Evolutionary conservation across 1,140 invertebrate genomes (phyloP).

Genomic region (Sarcophaga bullata): DNA sequence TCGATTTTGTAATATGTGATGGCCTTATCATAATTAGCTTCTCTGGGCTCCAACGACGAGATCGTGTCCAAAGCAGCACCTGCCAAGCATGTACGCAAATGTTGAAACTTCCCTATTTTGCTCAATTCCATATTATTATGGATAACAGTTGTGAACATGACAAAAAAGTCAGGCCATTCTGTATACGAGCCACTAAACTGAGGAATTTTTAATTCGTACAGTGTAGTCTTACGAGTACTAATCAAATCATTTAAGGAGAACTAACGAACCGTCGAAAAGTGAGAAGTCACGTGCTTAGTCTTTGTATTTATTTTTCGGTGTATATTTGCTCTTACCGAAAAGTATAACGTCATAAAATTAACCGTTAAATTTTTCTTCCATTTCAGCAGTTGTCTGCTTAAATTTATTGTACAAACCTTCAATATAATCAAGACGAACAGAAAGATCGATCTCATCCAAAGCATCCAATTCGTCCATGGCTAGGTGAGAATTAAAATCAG

Average conservation of each 20-base stretch:
- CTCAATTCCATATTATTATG: slow-evolving; percentile 27
- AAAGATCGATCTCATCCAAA: no score
- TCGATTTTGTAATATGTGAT: slow-evolving; percentile 24
- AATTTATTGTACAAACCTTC: not conserved
- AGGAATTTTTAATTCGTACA: slow-evolving; percentile 30
- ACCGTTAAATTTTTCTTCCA: not conserved
- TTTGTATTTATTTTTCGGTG: not conserved
- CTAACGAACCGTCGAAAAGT: not conserved
- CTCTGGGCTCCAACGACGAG: slow-evolving; percentile 13
- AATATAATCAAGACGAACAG: not conserved
- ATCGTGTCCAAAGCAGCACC: slow-evolving; percentile 34
- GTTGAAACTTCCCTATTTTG: slow-evolving; percentile 32
- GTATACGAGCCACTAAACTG: slow-evolving; percentile 30
- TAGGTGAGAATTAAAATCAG: not conserved
- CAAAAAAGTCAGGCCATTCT: slow-evolving; percentile 31
- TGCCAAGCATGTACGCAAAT: slow-evolving; percentile 11
- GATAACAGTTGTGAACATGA: slow-evolving; percentile 26
- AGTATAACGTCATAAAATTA: not conserved
- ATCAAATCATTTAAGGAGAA: not conserved
- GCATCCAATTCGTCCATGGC: no score
- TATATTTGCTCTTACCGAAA: not conserved
- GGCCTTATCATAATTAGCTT: slow-evolving; percentile 25
- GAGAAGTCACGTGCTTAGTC: not conserved
- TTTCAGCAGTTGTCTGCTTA: not conserved
- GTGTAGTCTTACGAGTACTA: not conserved